Conservation (phyloP, 2,797 vertebrate species). For the Lepus townsendii region DNA sequence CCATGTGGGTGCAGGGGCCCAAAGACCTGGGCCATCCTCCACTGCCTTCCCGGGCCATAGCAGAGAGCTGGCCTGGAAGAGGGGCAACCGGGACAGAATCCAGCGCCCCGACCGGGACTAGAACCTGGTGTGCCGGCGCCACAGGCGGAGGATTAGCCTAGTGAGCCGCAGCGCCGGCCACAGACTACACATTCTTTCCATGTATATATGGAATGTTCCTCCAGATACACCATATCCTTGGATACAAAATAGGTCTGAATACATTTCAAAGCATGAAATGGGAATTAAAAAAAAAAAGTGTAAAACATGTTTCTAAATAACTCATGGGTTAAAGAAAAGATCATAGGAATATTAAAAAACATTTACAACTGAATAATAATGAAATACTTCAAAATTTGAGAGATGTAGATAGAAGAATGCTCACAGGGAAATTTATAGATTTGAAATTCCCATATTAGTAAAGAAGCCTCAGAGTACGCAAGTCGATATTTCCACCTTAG, state of each 20-base stretch:
- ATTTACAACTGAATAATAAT: background rate
- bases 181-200: background rate
- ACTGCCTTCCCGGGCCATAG: no score
- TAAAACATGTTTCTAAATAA: background rate
- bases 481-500: background rate
- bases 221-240: background rate
- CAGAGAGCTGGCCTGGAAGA: no score
- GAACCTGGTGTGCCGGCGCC: no score
- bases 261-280: constrained; percentile 9
- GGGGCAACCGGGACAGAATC: no score
- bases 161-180: no score
- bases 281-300: background rate
- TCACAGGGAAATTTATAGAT: background rate
- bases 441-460: background rate
- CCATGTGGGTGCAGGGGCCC: no score
- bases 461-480: background rate
- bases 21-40: no score
- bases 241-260: background rate
- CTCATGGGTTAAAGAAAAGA: background rate
- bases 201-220: background rate
- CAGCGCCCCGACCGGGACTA: no score
- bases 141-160: no score
- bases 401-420: background rate
- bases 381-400: background rate
- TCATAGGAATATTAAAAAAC: background rate